Evolutionary conservation across 2,888 invertebrate genomes (phyloP), one percentile per base, ranked within the genome.

Genomic region (Scelioninae gen. 1): DNA sequence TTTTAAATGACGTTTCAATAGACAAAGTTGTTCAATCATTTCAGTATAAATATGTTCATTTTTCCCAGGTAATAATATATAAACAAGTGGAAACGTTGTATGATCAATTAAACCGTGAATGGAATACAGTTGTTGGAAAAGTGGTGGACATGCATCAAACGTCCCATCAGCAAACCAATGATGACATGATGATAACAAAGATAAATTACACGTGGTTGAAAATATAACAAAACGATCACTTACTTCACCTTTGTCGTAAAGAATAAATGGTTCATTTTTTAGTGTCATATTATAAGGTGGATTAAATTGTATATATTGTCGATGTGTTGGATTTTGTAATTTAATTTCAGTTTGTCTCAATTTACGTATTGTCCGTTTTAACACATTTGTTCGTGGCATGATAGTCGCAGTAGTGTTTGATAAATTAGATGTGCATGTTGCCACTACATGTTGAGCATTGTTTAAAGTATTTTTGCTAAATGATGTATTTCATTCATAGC

Each of bases 41-140:
- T 43, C 29, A 4, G 1, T 29, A 23, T 60, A 60, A 5, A 32
- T 29, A 11, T 10, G 23, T 43, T 40, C 23, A n/a, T 16, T 15
- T n/a, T 60, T 60, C 5, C 32, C 32, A 2, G 60, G 43, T 43
- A 60, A 60, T 60, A 60, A 60, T n/a, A 43, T 43, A 43, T 43
- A 43, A 43, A 60, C 23, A 13, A 43, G 13, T 43, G 29, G 40
- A 8, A 34, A 6, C 1, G 34, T 56, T n/a, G 34, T 56, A 15
- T 32, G 5, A 11, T 34, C 56, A 8, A 15, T 32, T 56, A 56
- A 32, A 34, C 23, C 43, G 43, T 60, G 60, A 40, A 43, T 43
- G 5, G 23, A 23, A 43, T 60, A 60, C n/a, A 60, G 11, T 23
- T 60, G 60, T 43, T 23, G 13, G 23, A 60, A 60, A 15, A 60